Evolutionary conservation across 2,888 invertebrate species (phyloP).

Genomic region (Allolobophora icterica): DNA sequence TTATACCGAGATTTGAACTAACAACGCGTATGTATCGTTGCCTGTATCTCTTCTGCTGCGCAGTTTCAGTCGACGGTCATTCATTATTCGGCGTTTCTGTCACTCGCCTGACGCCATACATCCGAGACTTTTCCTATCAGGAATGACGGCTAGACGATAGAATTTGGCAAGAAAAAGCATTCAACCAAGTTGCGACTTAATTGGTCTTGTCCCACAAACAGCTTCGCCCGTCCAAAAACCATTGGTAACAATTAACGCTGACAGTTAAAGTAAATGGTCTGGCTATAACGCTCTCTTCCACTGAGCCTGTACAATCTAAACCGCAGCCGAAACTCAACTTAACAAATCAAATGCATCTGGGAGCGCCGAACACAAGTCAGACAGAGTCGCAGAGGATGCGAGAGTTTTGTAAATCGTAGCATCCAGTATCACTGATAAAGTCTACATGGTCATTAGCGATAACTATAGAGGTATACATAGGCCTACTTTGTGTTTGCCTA

Average conservation of each 20-base stretch:
- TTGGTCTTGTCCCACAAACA: background rate
- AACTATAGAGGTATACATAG: no score
- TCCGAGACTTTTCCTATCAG: background rate
- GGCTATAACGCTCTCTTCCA: background rate
- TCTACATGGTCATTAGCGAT: no score
- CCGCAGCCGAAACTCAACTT: background rate
- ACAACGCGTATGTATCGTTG: background rate
- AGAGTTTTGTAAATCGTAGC: no score
- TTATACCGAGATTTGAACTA: background rate
- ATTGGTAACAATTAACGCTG: background rate
- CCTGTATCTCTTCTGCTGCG: background rate
- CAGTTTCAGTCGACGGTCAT: background rate
- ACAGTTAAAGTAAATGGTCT: background rate
- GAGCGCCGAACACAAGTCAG: background rate
- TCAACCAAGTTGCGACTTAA: background rate
- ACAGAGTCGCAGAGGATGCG: no score
- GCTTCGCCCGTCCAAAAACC: background rate
- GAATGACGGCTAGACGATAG: conserved; percentile 1
- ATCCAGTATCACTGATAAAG: no score
- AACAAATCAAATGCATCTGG: background rate
- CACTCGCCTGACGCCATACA: background rate
- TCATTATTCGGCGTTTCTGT: background rate
- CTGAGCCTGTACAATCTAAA: background rate
- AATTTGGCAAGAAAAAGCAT: background rate
- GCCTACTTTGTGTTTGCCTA: no score